These are phyloP conservation scores for Graphium colonna DNA, from an alignment of 2,888 invertebrate genomes.

Conservation along the genomic window DNA sequence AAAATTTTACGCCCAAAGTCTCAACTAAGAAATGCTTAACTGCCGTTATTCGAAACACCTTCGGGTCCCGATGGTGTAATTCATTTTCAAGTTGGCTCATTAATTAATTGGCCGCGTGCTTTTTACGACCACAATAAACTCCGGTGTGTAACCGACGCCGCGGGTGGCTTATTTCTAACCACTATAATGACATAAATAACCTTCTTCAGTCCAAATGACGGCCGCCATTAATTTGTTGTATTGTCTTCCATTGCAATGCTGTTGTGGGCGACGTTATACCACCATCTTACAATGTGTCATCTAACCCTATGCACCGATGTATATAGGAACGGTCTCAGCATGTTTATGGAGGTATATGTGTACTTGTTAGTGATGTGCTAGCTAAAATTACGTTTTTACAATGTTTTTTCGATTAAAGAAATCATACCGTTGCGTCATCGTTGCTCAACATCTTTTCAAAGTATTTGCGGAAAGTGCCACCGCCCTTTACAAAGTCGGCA, in stretches of 20 bases:
- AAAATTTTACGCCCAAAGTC: conserved; percentile 48
- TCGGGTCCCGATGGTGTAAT: conserved; percentile 54
- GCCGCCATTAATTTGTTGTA: conserved; percentile 28
- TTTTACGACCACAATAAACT: conserved; percentile 66
- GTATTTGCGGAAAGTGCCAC: no score
- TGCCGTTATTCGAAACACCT: conserved; percentile 53
- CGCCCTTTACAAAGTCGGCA: no score
- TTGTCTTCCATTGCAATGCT: conserved; percentile 7
- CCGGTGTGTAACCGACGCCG: conserved; percentile 46
- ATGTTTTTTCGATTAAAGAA: no score
- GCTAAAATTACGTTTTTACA: no score
- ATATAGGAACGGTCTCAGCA: no score
- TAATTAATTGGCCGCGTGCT: conserved; percentile 71
- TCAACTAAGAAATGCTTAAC: conserved; percentile 44
- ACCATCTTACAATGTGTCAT: background rate
- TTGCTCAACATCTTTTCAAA: no score
- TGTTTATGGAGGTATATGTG: no score
- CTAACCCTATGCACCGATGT: background rate
- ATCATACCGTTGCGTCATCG: no score
- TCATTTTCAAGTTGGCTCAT: conserved; percentile 67
- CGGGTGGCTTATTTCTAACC: conserved; percentile 46
- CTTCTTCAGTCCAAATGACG: conserved; percentile 28
- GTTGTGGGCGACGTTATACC: no score
- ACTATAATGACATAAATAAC: conserved; percentile 31
- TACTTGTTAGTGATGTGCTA: no score